phyloP scores from a whole-genome alignment of 2,888 invertebrate genomes.

The Drosophila maculinotata region DNA sequence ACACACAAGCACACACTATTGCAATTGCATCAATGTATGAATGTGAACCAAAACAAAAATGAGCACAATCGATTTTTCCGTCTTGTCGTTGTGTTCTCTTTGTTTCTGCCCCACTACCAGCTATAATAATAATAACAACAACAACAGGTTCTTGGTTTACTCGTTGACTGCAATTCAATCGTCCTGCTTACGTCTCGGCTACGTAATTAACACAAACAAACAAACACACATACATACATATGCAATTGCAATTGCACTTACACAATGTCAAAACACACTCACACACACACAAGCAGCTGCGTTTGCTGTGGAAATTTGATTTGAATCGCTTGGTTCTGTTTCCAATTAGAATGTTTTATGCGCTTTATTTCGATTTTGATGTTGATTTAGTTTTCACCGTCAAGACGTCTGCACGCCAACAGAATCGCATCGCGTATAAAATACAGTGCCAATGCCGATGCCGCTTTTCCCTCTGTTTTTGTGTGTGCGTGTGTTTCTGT shows the following conservation, averaged over 20 bases:
- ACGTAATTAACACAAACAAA: slow-evolving; percentile 39
- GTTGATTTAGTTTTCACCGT: slow-evolving; percentile 37
- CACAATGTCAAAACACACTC: slow-evolving; percentile 28
- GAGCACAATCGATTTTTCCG: slow-evolving; percentile 83
- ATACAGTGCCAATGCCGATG: slow-evolving; percentile 46
- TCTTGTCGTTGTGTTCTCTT: slow-evolving; percentile 39
- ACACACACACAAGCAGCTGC: slow-evolving; percentile 8
- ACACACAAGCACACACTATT: slow-evolving; percentile 10
- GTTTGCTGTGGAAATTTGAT: slow-evolving; percentile 34
- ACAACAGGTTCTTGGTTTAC: slow-evolving; percentile 66
- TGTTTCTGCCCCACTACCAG: slow-evolving; percentile 40
- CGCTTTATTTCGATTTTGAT: slow-evolving; percentile 41
- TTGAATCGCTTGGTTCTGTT: slow-evolving; percentile 31
- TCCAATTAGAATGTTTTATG: slow-evolving; percentile 39
- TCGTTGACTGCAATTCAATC: slow-evolving; percentile 37
- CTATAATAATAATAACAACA: slow-evolving; percentile 42
- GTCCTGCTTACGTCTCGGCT: slow-evolving; percentile 29
- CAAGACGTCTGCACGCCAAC: slow-evolving; percentile 63
- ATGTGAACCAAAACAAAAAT: slow-evolving; percentile 76
- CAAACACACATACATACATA: slow-evolving; percentile 15
- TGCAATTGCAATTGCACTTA: slow-evolving; percentile 49
- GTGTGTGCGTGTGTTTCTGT: slow-evolving; percentile 12
- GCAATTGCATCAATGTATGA: slow-evolving; percentile 30
- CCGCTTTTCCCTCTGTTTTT: slow-evolving; percentile 35
- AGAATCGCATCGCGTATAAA: slow-evolving; percentile 62